These are phyloP conservation scores for Eudyptes chrysolophus DNA, from an alignment of 2,113 vertebrate genomes.

Conservation along the genomic window DNA sequence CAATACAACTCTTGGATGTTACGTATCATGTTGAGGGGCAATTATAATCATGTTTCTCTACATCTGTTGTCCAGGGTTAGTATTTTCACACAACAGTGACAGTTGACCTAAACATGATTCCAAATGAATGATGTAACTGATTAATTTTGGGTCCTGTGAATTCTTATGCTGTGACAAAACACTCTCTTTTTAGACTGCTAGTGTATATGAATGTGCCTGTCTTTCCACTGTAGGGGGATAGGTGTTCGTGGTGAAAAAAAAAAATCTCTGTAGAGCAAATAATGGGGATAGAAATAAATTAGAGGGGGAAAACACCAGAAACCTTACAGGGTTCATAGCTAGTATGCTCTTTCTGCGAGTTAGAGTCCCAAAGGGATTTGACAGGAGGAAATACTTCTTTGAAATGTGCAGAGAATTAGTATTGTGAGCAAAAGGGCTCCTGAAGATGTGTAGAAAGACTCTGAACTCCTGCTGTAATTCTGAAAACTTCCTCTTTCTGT, in stretches of 20 bases:
- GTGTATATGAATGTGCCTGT: background rate
- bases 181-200: background rate
- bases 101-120: background rate
- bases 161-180: background rate
- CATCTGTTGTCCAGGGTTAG: background rate
- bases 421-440: background rate
- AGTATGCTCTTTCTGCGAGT: background rate
- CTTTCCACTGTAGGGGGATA: background rate
- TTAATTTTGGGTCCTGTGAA: fast-evolving
- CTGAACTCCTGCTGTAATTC: background rate
- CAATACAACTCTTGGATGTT: background rate
- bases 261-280: background rate
- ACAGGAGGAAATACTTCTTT: background rate
- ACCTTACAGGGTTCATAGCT: background rate
- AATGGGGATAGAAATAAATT: background rate
- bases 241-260: background rate
- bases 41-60: background rate
- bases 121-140: background rate
- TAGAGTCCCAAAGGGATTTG: background rate
- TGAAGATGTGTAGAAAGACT: background rate
- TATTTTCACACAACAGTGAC: background rate
- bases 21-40: background rate
- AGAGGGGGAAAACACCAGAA: background rate
- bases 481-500: background rate
- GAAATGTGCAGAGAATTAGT: background rate